A percentile compares a stretch with the other conserved stretches of the same genome.
phyloP scores from a whole-genome alignment of 2,113 vertebrate genomes.

The Heloderma charlesbogerti region DNA sequence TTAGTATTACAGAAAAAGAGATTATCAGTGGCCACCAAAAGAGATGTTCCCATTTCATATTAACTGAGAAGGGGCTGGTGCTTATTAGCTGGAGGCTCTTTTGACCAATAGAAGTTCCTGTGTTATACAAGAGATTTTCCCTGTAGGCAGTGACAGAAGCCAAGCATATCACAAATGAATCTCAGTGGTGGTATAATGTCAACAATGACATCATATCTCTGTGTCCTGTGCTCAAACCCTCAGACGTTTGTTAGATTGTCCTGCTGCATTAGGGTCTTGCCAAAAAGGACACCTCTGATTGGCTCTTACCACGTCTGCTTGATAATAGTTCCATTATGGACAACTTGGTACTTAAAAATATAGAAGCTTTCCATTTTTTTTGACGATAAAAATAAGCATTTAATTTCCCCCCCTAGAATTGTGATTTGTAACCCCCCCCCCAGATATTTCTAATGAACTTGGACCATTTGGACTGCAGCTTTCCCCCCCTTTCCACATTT shows the following conservation, averaged over 20 bases:
- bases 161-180: background rate
- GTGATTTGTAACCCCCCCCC: background rate
- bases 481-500: background rate
- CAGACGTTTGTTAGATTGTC: background rate
- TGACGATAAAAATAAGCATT: background rate
- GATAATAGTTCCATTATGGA: background rate
- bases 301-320: no score
- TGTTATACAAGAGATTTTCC: background rate
- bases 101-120: background rate
- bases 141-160: no score
- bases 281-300: background rate
- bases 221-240: background rate
- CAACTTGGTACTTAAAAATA: background rate
- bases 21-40: background rate
- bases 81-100: background rate
- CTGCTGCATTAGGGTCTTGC: background rate
- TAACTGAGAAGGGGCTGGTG: background rate
- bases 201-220: no score
- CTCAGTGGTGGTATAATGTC: background rate
- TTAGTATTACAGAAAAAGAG: background rate
- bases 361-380: background rate
- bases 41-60: background rate
- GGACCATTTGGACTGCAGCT: background rate
- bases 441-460: background rate
- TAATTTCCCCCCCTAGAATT: background rate